phyloP scores from a whole-genome alignment of 1,140 invertebrate species.

The Nasonia longicornis region DNA sequence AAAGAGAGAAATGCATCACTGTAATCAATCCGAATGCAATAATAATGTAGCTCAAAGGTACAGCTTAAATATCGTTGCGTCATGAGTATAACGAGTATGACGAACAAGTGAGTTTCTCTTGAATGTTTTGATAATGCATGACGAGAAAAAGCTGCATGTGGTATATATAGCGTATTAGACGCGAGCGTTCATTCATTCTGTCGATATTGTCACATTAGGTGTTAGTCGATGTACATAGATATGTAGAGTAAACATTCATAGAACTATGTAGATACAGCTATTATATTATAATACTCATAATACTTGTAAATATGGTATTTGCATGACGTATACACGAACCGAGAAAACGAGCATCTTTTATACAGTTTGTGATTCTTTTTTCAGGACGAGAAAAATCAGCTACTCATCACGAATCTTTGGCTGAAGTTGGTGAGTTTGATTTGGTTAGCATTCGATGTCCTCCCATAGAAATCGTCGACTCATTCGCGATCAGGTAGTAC shows the following conservation, averaged over 20 bases:
- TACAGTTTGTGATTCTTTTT: conserved; percentile 61
- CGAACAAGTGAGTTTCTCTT: conserved; percentile 7
- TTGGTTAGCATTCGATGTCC: not conserved
- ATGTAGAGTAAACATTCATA: not conserved
- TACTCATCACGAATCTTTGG: conserved; percentile 93
- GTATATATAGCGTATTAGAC: not conserved
- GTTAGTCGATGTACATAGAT: not conserved
- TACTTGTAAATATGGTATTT: not conserved
- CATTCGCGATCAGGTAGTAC: not conserved
- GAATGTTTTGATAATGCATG: conserved; percentile 29
- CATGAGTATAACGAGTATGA: not conserved
- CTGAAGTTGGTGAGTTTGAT: conserved; percentile 83
- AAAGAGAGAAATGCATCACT: not conserved
- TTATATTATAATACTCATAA: not conserved
- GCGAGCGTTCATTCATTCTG: not conserved
- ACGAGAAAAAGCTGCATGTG: conserved; percentile 1
- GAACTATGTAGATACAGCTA: not conserved
- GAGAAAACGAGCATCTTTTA: not conserved
- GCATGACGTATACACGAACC: not conserved
- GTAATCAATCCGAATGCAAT: not conserved
- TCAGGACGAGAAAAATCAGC: conserved; percentile 93
- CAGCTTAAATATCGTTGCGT: not conserved
- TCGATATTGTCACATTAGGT: conserved; percentile 16
- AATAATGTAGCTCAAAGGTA: not conserved
- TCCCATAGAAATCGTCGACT: no score